Conservation (phyloP, 2,888 invertebrate genomes). For the Drosophila glabriapex region DNA sequence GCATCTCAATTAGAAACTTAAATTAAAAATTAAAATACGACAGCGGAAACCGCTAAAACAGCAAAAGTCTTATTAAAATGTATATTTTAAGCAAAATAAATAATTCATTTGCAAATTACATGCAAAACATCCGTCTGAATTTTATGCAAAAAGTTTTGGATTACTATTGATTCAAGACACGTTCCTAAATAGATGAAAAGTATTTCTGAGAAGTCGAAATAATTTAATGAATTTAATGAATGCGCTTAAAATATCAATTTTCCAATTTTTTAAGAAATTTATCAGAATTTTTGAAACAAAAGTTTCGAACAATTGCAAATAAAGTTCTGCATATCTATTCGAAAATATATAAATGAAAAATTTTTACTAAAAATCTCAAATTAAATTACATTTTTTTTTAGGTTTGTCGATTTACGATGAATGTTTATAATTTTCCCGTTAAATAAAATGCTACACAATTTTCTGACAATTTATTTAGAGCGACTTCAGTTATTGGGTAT, state of each 20-base stretch:
- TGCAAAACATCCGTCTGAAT: neutral
- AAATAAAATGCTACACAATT: neutral
- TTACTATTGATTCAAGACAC: neutral
- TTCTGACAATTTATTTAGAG: neutral
- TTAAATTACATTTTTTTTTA: neutral
- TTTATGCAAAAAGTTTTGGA: neutral
- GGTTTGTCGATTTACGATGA: neutral
- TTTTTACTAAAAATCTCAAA: neutral
- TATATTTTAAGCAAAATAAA: neutral
- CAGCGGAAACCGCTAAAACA: neutral
- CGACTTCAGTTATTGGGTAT: neutral
- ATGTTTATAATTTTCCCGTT: no score
- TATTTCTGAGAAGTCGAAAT: neutral
- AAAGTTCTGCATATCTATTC: neutral
- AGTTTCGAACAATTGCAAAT: neutral
- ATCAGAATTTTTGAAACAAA: neutral
- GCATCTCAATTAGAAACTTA: constrained; percentile 58
- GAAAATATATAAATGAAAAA: neutral
- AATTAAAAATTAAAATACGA: constrained; percentile 10
- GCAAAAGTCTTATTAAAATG: neutral
- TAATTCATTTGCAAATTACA: neutral
- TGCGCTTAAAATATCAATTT: neutral
- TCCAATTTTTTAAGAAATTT: neutral
- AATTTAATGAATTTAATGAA: neutral
- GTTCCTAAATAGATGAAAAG: neutral